Evolutionary conservation across 2,888 invertebrate genomes (phyloP).

Genomic region (Stomorhina lunata): DNA sequence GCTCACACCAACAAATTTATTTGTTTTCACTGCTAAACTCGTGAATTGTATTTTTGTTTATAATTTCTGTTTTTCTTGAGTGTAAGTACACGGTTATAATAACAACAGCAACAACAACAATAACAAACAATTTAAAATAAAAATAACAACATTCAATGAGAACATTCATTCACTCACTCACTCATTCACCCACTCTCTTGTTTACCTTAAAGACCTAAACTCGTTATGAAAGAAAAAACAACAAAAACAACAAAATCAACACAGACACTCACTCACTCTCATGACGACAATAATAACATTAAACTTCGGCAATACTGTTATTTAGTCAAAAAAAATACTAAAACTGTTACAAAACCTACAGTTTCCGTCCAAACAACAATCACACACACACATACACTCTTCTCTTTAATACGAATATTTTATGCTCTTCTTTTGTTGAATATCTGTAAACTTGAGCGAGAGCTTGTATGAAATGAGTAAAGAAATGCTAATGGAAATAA

Average conservation of each 20-base stretch:
- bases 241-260: slow-evolving; percentile 19
- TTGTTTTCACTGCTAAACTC: slow-evolving; percentile 36
- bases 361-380: no score
- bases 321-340: slow-evolving; percentile 7
- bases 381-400: neutral
- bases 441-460: neutral
- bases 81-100: slow-evolving; percentile 30
- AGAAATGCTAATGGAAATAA: neutral
- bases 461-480: neutral
- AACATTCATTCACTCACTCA: neutral
- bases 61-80: slow-evolving; percentile 25
- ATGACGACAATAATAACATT: neutral
- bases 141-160: slow-evolving; percentile 8
- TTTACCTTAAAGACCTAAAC: no score
- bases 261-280: slow-evolving; percentile 27
- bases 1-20: slow-evolving; percentile 32
- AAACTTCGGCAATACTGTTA: neutral
- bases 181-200: slow-evolving; percentile 1
- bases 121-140: neutral
- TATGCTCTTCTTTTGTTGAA: neutral
- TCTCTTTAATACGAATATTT: neutral
- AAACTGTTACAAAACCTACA: no score
- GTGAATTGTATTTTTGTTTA: slow-evolving; percentile 33
- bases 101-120: slow-evolving; percentile 1
- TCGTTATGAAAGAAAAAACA: neutral